Evolutionary conservation across 2,888 invertebrate species (phyloP).

Genomic region (Idaea dimidiata): DNA sequence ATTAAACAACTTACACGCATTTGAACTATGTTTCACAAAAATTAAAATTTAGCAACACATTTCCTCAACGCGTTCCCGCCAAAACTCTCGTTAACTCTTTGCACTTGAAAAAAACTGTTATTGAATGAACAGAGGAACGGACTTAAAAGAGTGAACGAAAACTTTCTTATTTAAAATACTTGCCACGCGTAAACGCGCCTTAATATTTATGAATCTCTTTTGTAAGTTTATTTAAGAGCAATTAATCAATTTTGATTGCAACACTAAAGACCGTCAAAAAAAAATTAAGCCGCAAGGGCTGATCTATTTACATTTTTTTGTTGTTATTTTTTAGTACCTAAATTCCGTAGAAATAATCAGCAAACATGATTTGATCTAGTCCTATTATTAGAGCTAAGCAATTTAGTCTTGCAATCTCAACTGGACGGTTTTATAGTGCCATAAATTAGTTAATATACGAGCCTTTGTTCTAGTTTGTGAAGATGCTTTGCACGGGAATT

Average conservation of each 20-base stretch:
- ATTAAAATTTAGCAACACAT: too few species aligned
- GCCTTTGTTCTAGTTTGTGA: slow-evolving; percentile 59
- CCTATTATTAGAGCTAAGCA: slow-evolving; percentile 52
- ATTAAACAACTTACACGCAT: too few species aligned
- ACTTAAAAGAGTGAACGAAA: background rate
- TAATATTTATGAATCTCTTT: background rate
- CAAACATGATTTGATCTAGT: slow-evolving; percentile 70
- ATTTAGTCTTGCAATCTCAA: slow-evolving; percentile 53
- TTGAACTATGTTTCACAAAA: too few species aligned
- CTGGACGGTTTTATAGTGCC: slow-evolving; percentile 67
- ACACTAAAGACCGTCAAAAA: slow-evolving; percentile 78
- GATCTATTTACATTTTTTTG: slow-evolving; percentile 62
- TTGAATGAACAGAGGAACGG: background rate
- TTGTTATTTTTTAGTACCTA: slow-evolving; percentile 54
- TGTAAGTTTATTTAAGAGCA: slow-evolving; percentile 56
- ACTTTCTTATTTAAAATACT: background rate
- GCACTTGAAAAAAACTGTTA: background rate
- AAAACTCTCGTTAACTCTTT: too few species aligned
- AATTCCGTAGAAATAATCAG: slow-evolving; percentile 45
- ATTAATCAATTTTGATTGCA: slow-evolving; percentile 68
- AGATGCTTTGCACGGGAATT: slow-evolving; percentile 36
- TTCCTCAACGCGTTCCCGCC: too few species aligned
- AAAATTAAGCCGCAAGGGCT: slow-evolving; percentile 70
- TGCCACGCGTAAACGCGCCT: background rate
- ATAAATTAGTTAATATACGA: slow-evolving; percentile 66